Evolutionary conservation across 2,113 vertebrate species (phyloP), one percentile per base, ranked within the genome.

Genomic region (Agapornis roseicollis): DNA sequence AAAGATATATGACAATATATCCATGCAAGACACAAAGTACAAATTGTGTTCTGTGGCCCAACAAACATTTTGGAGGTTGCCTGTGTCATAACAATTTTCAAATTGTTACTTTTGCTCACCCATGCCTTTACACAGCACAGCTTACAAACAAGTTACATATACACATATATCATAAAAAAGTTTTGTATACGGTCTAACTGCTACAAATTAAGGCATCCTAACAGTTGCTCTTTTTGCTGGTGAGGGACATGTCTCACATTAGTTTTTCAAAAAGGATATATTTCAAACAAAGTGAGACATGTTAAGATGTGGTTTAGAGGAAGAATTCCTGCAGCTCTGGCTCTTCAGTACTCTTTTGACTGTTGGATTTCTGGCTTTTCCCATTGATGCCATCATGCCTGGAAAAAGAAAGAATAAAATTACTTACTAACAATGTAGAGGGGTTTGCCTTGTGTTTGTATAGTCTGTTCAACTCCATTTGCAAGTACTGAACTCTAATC

Each of bases 201-300:
- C 74, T 97, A 97, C 91, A 97, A 97, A 97, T 96, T 98, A 98
- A 98, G 98, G 98, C 98, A 98, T 98, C 91, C 96, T 95, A 94
- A 97, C 56, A 96, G 35, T 93, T 89, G 84, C 56, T 96, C 87
- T 93, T 97, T 97, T 94, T 97, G 98, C 97, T 98, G 98, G 98
- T 98, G 97, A 98, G 82, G 85, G 39, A 13, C 85, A 91, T 66
- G 88, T 97, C 68, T 95, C 69, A 22, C 80, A 73, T 65, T 77
- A 95, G 58, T 89, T 37, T 74, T 89, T 96, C 85, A 89, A 90
- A 90, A 95, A 96, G 58, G 69, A 61, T 82, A 31, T 19, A 86
- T 86, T 96, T 97, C 90, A 92, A 88, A 87, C 23, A 90, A 86
- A 73, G 53, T 82, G 88, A 97, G 76, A 95, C 77, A 92, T 58